Percentiles rank a stretch among this genome's conserved stretches.
These are phyloP conservation scores for Ahaetulla prasina DNA, from an alignment of 2,113 vertebrate species.

Conservation along the genomic window DNA sequence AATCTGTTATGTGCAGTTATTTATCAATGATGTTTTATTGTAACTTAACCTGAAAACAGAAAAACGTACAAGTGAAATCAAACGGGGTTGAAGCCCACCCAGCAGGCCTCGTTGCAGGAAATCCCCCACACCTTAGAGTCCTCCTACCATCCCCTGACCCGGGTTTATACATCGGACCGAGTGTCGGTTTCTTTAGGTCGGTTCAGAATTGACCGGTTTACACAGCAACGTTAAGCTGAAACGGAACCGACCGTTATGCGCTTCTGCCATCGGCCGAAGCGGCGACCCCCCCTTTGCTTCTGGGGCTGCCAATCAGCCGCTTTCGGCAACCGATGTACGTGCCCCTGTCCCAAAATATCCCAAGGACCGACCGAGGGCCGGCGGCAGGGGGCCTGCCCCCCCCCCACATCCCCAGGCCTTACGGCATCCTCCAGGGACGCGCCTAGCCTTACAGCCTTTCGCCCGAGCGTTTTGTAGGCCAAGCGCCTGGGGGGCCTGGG, in stretches of 20 bases:
- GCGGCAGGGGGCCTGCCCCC: background rate
- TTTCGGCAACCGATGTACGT: background rate
- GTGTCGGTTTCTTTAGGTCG: background rate
- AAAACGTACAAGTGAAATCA: background rate
- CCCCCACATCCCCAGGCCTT: background rate
- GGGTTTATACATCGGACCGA: background rate
- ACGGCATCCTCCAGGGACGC: background rate
- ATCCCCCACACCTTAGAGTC: background rate
- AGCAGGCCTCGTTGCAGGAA: background rate
- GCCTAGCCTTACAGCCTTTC: background rate
- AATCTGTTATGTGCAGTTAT: background rate
- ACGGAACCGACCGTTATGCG: background rate
- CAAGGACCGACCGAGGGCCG: background rate
- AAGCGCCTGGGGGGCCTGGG: background rate
- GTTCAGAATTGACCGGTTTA: background rate
- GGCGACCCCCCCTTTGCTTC: background rate
- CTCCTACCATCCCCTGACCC: background rate
- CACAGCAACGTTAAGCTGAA: background rate
- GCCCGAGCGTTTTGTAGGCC: background rate
- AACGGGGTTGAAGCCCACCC: background rate
- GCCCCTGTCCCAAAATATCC: background rate
- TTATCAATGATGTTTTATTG: background rate
- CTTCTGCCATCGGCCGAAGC: background rate
- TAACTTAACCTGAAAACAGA: background rate
- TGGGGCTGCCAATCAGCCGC: background rate